Evolutionary conservation across 2,888 invertebrate species (phyloP).

Genomic region (Drosophila cognata): DNA sequence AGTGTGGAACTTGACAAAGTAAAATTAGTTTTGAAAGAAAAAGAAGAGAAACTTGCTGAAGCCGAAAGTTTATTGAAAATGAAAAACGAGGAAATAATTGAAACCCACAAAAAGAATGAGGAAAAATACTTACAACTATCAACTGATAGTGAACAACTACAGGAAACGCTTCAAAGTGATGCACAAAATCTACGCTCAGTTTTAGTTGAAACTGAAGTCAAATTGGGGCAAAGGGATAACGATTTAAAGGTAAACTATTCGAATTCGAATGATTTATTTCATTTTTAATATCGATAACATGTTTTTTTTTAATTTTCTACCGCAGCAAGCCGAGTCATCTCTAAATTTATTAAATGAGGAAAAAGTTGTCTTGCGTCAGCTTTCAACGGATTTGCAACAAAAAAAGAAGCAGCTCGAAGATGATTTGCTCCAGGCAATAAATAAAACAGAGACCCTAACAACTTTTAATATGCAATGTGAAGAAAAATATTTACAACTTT

Average conservation of each 20-base stretch:
- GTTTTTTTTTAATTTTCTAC: not conserved
- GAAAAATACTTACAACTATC: slow-evolving; percentile 39
- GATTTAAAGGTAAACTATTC: slow-evolving; percentile 42
- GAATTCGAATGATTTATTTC: not conserved
- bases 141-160: slow-evolving; percentile 31
- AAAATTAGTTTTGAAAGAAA: slow-evolving; percentile 40
- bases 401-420: slow-evolving; percentile 30
- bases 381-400: slow-evolving; percentile 28
- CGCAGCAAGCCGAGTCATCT: slow-evolving; percentile 26
- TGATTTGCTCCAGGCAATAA: slow-evolving; percentile 29
- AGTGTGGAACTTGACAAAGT: slow-evolving; percentile 83
- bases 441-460: slow-evolving; percentile 37
- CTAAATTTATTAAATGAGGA: slow-evolving; percentile 37
- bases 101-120: slow-evolving; percentile 36
- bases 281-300: not conserved
- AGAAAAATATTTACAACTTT: slow-evolving; percentile 42
- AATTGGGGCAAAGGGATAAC: slow-evolving; percentile 46
- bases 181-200: slow-evolving; percentile 15
- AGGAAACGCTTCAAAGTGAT: slow-evolving; percentile 33
- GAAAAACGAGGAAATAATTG: slow-evolving; percentile 37
- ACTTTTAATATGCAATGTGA: slow-evolving; percentile 39
- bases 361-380: slow-evolving; percentile 18
- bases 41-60: slow-evolving; percentile 31
- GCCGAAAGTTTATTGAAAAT: slow-evolving; percentile 34
- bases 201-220: slow-evolving; percentile 32